Evolutionary conservation across 2,888 invertebrate species (phyloP).

Genomic region (Mimas tiliae): DNA sequence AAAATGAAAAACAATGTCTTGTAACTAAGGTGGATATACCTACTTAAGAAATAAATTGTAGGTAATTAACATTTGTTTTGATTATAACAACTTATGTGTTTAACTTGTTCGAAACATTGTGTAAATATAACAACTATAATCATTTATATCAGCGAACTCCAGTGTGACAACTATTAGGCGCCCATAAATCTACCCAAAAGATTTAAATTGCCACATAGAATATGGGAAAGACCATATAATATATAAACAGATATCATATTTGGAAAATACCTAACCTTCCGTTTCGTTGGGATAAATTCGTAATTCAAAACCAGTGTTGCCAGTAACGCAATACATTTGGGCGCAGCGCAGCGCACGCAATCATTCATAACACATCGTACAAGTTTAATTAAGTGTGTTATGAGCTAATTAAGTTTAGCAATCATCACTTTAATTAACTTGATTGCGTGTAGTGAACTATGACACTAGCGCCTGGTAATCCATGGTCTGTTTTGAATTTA

Average conservation of each 20-base stretch:
- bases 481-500: constrained; percentile 3
- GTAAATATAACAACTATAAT: neutral
- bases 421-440: constrained; percentile 23
- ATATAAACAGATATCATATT: too few species aligned
- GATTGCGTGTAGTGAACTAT: constrained; percentile 16
- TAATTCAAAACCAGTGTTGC: neutral
- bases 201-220: too few species aligned
- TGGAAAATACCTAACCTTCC: too few species aligned
- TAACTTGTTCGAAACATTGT: neutral
- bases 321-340: neutral
- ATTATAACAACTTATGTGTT: neutral
- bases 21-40: constrained; percentile 1
- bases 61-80: neutral
- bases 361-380: constrained; percentile 22
- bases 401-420: constrained; percentile 27
- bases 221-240: too few species aligned
- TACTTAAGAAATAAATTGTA: neutral
- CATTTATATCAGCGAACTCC: neutral
- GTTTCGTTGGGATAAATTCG: neutral
- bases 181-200: too few species aligned
- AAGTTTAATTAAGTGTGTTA: constrained; percentile 17
- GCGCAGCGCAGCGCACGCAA: neutral
- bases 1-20: constrained; percentile 19
- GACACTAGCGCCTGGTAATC: constrained; percentile 5
- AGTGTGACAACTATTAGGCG: neutral